Evolutionary conservation across 2,113 vertebrate genomes (phyloP).

Genomic region (Platycercus adscitus): DNA sequence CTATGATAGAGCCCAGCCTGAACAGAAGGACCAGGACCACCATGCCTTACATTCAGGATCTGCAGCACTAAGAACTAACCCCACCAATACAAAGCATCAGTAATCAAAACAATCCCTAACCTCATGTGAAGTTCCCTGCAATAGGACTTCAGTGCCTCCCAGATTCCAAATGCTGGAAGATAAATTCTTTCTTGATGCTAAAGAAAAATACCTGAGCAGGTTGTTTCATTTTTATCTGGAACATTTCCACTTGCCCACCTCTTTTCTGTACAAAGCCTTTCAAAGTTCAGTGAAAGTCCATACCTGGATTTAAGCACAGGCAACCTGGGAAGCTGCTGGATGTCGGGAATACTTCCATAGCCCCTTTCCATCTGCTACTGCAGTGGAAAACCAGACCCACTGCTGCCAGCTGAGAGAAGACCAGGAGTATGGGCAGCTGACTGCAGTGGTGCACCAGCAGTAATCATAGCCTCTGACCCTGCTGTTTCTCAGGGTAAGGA

Average conservation of each 20-base stretch:
- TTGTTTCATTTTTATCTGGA: constrained; percentile 29
- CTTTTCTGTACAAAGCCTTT: background rate
- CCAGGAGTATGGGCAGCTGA: background rate
- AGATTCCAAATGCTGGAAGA: background rate
- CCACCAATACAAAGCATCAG: background rate
- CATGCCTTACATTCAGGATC: background rate
- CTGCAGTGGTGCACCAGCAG: background rate
- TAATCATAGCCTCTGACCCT: background rate
- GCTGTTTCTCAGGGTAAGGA: fast-evolving
- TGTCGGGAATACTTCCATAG: background rate
- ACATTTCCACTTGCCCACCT: constrained; percentile 27
- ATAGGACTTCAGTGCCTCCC: background rate
- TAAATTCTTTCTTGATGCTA: background rate
- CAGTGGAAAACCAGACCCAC: background rate
- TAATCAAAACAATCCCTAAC: background rate
- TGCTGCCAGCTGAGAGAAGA: background rate
- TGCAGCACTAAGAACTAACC: background rate
- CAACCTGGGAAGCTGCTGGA: background rate
- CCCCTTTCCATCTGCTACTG: background rate
- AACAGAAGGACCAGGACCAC: background rate
- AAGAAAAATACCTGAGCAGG: background rate
- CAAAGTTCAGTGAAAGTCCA: background rate
- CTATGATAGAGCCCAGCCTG: background rate
- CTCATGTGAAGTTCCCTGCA: background rate
- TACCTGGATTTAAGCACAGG: background rate